Conservation (phyloP, 2,888 invertebrate species). For the Apomyelois bistriatella region DNA sequence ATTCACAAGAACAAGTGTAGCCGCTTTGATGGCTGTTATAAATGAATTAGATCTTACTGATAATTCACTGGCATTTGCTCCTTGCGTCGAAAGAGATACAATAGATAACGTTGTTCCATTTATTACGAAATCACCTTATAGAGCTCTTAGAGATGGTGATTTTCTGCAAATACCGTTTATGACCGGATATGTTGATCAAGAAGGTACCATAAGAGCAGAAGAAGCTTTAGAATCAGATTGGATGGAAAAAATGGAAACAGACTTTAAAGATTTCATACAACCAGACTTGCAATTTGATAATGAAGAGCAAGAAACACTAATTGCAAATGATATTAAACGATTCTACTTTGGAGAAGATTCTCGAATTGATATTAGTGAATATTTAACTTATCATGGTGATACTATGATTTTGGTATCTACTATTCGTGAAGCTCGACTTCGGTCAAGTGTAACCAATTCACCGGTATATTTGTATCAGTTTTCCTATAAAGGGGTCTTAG, state of each 20-base stretch:
- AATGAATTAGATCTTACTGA: constrained; percentile 61
- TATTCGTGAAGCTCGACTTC: constrained; percentile 50
- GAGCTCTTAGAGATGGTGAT: constrained; percentile 42
- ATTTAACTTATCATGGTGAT: constrained; percentile 58
- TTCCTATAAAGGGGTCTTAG: constrained; percentile 58
- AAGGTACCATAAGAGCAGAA: constrained; percentile 59
- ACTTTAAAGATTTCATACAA: constrained; percentile 57
- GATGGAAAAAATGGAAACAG: constrained; percentile 53
- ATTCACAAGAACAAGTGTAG: constrained; percentile 49
- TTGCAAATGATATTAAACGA: constrained; percentile 39
- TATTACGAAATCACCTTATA: constrained; percentile 49
- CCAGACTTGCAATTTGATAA: constrained; percentile 51
- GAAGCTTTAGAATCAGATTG: constrained; percentile 49
- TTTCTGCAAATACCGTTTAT: constrained; percentile 56
- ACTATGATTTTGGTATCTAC: constrained; percentile 62
- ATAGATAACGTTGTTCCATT: constrained; percentile 43
- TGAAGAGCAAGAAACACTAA: constrained; percentile 31
- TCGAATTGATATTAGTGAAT: constrained; percentile 38
- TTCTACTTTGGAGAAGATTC: constrained; percentile 46
- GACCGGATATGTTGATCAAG: constrained; percentile 60
- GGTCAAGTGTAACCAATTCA: constrained; percentile 32
- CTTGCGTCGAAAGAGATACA: constrained; percentile 55
- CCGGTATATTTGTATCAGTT: constrained; percentile 62
- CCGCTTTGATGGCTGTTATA: constrained; percentile 58
- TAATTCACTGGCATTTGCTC: constrained; percentile 63